Base-by-base conservation (phyloP, 2,113 vertebrate species). In the Marmota flaviventris region DNA sequence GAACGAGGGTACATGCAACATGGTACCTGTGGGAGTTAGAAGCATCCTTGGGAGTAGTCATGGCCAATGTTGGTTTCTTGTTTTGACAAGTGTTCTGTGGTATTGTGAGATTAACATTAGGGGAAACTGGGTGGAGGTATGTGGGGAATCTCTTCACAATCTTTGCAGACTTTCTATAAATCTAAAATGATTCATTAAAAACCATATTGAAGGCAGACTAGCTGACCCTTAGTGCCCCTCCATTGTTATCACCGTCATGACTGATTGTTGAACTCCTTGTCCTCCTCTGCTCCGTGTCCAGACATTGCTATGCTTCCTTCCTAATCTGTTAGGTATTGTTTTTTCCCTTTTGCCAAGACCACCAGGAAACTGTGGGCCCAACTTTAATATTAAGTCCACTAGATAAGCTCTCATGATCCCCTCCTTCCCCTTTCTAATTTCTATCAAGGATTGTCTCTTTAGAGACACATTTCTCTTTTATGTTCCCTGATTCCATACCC, bases 1-100 rank as follows among this genome's bases (percentile, higher is more conserved):
- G 29, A 29, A 39, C 1, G n/a, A 2, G 24, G 9, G 22, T 0
- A 29, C 22, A n/a, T 0, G 4, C 25, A 20, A 11, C 4, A 16
- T 51, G 4, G 4, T 8, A 58, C 20, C 20, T 20, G 1, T 56
- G 58, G 24, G 24, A 78, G 24, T 2, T 22, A 12, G 16, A 22
- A 53, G 39, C 8, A 9, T 37, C 2, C 4, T 85, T 39, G 27
- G 34, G 51, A 24, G 8, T 18, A 39, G 3, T 10, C 39, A 67
- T 0, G 16, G n/a, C 11, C 16, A 20, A 5, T 22, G 22, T 18
- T 45, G 34, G 29, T 51, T 79, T 84, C 84, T 94, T 73, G 53
- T 53, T 72, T 61, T 67, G 25, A 29, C 67, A 65, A 89, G 4
- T 11, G 16, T 10, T 16, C 37, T 4, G 2, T 1, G 51, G 10